These are phyloP conservation scores for Gryon sp. DNA, from an alignment of 1,140 invertebrate genomes.

Conservation along the genomic window DNA sequence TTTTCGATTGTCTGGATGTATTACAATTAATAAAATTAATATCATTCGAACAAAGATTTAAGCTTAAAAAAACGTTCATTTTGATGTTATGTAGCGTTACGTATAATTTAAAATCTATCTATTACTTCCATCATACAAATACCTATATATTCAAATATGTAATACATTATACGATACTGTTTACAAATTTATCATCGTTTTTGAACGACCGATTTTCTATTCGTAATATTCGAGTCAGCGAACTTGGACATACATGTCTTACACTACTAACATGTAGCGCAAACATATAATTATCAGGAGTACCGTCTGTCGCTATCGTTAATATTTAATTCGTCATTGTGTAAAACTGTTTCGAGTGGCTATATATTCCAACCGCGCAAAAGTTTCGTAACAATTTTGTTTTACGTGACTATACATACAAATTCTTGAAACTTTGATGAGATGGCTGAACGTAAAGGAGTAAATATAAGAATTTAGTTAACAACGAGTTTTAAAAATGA, in stretches of 20 bases:
- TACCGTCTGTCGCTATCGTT: conserved; percentile 3
- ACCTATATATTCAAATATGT: no score
- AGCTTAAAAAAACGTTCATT: no score
- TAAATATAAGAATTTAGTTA: conserved; percentile 53
- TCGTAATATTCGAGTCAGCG: conserved; percentile 30
- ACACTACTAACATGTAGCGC: conserved; percentile 14
- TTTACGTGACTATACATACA: conserved; percentile 24
- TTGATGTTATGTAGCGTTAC: no score
- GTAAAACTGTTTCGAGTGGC: conserved; percentile 14
- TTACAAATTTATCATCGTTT: conserved; percentile 1
- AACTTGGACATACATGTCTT: conserved; percentile 27
- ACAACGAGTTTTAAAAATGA: conserved; percentile 29
- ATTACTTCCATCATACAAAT: no score
- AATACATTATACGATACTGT: no score
- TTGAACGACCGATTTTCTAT: background rate
- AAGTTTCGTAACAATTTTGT: conserved; percentile 32
- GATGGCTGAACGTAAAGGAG: conserved; percentile 23
- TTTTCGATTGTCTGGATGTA: no score
- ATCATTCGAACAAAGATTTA: no score
- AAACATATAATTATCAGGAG: conserved; percentile 48
- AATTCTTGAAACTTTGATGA: conserved; percentile 52
- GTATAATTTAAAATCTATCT: no score
- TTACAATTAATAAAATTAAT: no score
- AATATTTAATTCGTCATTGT: conserved; percentile 49
- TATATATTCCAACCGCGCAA: conserved; percentile 16